Evolutionary conservation across 2,888 invertebrate species (phyloP).

Genomic region (Euclidia mi): DNA sequence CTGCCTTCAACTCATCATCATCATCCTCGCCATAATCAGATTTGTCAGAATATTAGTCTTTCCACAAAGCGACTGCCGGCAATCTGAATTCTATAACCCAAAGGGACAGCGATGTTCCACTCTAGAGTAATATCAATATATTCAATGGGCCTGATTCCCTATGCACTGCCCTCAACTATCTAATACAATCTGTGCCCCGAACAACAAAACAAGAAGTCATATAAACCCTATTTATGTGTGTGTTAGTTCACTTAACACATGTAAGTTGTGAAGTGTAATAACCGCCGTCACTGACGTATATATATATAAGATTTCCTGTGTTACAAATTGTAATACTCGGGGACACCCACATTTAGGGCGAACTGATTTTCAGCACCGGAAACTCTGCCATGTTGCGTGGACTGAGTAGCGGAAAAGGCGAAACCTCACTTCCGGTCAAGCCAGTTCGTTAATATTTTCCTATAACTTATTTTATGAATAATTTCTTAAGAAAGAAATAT

Average conservation of each 20-base stretch:
- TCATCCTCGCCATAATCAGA: too few relatives aligned
- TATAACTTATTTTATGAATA: slow-evolving; percentile 44
- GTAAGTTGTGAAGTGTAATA: slow-evolving; percentile 16
- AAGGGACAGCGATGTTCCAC: too few relatives aligned
- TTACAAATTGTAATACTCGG: slow-evolving; percentile 45
- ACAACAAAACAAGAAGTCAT: too few relatives aligned
- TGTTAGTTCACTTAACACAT: neutral
- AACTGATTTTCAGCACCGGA: slow-evolving; percentile 67
- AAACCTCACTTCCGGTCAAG: slow-evolving; percentile 67
- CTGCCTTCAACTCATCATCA: too few relatives aligned
- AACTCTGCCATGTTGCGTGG: slow-evolving; percentile 69
- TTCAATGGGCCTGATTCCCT: too few relatives aligned
- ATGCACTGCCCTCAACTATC: too few relatives aligned
- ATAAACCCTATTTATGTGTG: neutral
- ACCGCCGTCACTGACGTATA: slow-evolving; percentile 16
- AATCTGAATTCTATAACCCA: too few relatives aligned
- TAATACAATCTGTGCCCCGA: too few relatives aligned
- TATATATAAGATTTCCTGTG: slow-evolving; percentile 50
- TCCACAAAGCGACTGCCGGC: too few relatives aligned
- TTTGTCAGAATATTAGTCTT: too few relatives aligned
- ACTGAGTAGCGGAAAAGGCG: slow-evolving; percentile 69
- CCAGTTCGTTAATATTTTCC: slow-evolving; percentile 60
- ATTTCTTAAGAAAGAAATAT: slow-evolving; percentile 23
- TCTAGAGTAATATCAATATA: too few relatives aligned
- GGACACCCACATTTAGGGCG: slow-evolving; percentile 52